Base-by-base conservation (phyloP, 2,797 vertebrate species). In the Manis javanica region DNA sequence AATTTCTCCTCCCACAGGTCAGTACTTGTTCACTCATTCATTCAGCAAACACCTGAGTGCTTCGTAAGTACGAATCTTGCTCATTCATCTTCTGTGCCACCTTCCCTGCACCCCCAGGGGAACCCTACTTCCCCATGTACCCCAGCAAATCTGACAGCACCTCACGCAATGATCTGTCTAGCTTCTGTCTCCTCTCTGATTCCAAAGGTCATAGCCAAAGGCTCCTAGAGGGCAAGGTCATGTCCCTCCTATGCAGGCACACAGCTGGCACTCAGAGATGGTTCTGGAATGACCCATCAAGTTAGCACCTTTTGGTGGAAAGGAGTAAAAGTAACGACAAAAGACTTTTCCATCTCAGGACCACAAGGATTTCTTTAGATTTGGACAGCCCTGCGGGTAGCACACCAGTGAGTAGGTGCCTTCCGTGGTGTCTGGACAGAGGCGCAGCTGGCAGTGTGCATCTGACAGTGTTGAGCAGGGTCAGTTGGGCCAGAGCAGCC, bases 361-460 rank as follows among this genome's bases (percentile, higher is more conserved):
- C 74, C 39, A 11, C 10, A 34, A 55, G 68, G 34, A 23, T 69
- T 61, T 74, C 84, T 29, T 31, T 63, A 51, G 66, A 37, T 71
- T 0, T 79, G 87, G 21, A 18, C 23, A 3, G 8, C 7, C 6
- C 64, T 15, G 42, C 4, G 26, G 34, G 81, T 15, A 10, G 46
- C 79, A 69, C 71, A 23, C 18, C n/a, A 23, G 23, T 6, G 51
- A 64, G 61, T 31, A 51, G 61, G 13, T 7, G 1, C 59, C 82
- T 85, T 59, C 42, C 4, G 0, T 15, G 74, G 26, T 49, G 26
- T 46, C 12, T 14, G 18, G 39, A 46, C 29, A 79, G 79, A 42
- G 0, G 1, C 2, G 2, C 21, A 34, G 23, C 34, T 61, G 57
- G 64, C 8, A 23, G 42, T 0, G 3, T 21, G 39, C 3, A 63